Conservation (phyloP, 30 jellyfish, hydroid and myxozoan genomes). For the Mastigias papua region DNA sequence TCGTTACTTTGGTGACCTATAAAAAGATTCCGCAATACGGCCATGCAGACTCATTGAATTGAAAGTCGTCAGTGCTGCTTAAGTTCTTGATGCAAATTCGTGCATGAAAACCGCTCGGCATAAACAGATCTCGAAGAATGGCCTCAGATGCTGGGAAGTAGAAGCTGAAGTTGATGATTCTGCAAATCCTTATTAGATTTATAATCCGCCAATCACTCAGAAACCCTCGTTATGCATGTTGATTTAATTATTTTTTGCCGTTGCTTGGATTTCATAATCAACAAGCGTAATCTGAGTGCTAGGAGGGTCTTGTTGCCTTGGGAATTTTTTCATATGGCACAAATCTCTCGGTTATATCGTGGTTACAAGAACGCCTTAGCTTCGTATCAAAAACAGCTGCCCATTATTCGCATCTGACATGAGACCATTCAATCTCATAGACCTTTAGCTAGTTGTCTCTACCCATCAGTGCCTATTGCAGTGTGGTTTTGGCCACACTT, state of each 20-base stretch:
- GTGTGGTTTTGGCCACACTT: too few species aligned
- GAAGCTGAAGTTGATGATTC: not conserved
- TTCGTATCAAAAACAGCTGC: not conserved
- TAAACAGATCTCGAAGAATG: not conserved
- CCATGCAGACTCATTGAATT: too few species aligned
- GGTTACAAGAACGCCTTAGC: not conserved
- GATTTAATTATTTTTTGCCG: slow-evolving; percentile 13
- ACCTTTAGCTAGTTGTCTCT: too few species aligned
- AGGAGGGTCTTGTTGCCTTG: slow-evolving; percentile 16
- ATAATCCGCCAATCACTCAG: slow-evolving; percentile 29
- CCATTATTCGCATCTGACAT: not conserved
- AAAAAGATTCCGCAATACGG: too few species aligned
- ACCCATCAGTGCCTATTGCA: too few species aligned
- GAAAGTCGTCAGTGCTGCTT: not conserved
- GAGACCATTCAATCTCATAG: too few species aligned
- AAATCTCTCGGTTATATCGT: not conserved
- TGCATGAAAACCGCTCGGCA: slow-evolving; percentile 16
- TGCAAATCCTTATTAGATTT: slow-evolving; percentile 30
- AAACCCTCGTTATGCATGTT: not conserved
- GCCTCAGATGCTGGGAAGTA: slow-evolving; percentile 22
- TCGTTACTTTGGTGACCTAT: too few species aligned
- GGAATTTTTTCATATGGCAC: not conserved
- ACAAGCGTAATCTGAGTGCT: not conserved
- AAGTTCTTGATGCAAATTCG: slow-evolving; percentile 1
- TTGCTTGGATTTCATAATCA: slow-evolving; percentile 25